phyloP scores from a whole-genome alignment of 2,888 invertebrate species.

The Ophioninae sp. region DNA sequence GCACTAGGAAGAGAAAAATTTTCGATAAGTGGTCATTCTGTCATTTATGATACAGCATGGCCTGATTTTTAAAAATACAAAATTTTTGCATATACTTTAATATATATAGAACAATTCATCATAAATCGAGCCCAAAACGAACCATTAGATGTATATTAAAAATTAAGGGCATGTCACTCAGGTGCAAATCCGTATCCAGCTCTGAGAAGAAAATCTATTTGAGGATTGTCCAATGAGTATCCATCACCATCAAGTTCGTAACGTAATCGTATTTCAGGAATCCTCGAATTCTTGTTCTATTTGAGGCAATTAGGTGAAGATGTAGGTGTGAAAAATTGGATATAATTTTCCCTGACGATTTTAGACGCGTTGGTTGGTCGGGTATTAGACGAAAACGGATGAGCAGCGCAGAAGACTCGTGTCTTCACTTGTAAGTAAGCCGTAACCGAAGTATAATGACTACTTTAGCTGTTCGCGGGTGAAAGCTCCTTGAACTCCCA shows the following conservation, averaged over 20 bases:
- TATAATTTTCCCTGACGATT: constrained; percentile 43
- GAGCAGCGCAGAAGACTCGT: constrained; percentile 48
- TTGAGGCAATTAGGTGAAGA: not conserved
- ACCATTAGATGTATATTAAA: too few species aligned
- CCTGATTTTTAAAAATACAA: too few species aligned
- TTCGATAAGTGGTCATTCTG: too few species aligned
- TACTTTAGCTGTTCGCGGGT: constrained; percentile 55
- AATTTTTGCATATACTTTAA: too few species aligned
- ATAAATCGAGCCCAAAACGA: too few species aligned
- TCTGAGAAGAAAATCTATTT: too few species aligned
- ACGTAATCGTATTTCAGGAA: not conserved
- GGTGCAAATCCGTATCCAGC: too few species aligned
- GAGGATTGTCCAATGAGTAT: not conserved
- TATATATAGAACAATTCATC: too few species aligned
- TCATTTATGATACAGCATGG: too few species aligned
- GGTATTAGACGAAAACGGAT: constrained; percentile 46
- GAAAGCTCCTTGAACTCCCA: constrained; percentile 58
- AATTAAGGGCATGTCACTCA: too few species aligned
- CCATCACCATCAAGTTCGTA: too few species aligned
- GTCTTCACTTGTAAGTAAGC: constrained; percentile 58
- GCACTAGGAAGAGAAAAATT: too few species aligned
- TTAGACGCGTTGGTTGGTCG: constrained; percentile 44
- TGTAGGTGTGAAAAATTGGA: constrained; percentile 19
- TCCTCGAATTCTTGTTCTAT: not conserved
- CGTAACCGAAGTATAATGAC: constrained; percentile 62